Evolutionary conservation across 1,140 invertebrate genomes (phyloP).

Genomic region (Drosophila subobscura): DNA sequence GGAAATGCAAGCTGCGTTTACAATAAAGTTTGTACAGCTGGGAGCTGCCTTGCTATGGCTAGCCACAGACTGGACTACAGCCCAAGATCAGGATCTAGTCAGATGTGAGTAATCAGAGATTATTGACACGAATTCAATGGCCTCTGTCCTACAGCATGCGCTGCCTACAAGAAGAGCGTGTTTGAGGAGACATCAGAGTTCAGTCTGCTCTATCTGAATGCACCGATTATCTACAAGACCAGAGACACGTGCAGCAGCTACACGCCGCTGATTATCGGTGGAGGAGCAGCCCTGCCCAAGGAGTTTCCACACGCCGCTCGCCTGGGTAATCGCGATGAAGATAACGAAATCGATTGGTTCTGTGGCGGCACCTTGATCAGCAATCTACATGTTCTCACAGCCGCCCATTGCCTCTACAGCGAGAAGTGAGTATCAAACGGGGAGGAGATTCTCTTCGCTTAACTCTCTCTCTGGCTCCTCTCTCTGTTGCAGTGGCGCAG

Average conservation of each 20-base stretch:
- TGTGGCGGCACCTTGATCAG: constrained; percentile 83
- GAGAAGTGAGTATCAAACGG: constrained; percentile 27
- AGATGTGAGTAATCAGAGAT: constrained; percentile 17
- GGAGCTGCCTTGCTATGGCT: neutral
- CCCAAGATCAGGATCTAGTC: constrained; percentile 37
- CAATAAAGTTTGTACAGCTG: constrained; percentile 1
- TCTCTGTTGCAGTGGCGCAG: constrained; percentile 16
- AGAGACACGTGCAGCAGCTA: constrained; percentile 58
- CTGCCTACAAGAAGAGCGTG: constrained; percentile 46
- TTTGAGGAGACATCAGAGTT: constrained; percentile 56
- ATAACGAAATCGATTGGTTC: constrained; percentile 60
- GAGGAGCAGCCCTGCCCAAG: constrained; percentile 56
- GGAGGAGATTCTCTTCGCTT: neutral
- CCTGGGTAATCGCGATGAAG: constrained; percentile 54
- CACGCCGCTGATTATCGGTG: constrained; percentile 56
- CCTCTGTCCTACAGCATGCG: constrained; percentile 41
- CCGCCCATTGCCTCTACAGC: constrained; percentile 79
- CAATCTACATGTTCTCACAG: constrained; percentile 75
- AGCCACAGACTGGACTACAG: neutral
- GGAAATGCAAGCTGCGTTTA: constrained; percentile 18
- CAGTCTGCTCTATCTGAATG: constrained; percentile 32
- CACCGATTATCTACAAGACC: constrained; percentile 27
- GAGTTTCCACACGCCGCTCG: constrained; percentile 83
- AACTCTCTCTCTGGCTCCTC: neutral
- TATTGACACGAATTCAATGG: neutral